Evolutionary conservation across 2,888 invertebrate species (phyloP).

Genomic region (Allacma fusca): DNA sequence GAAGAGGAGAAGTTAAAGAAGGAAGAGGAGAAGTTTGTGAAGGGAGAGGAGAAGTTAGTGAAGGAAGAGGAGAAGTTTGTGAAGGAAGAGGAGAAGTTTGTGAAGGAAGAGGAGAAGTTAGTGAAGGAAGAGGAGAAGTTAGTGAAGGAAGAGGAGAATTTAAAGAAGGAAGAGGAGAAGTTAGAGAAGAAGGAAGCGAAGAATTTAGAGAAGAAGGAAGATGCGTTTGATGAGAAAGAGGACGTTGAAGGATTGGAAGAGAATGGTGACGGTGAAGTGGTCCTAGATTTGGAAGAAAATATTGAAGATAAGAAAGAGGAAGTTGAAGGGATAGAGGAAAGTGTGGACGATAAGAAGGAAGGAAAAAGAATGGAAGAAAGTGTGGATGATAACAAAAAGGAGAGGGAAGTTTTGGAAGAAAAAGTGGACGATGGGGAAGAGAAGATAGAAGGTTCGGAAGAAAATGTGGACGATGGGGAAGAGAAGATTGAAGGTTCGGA

Average conservation of each 20-base stretch:
- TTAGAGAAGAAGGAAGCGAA: conserved; percentile 22
- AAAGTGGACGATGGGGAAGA: too few relatives aligned
- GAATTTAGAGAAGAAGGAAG: not conserved
- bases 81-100: too few relatives aligned
- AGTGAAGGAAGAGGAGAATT: not conserved
- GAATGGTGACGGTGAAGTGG: not conserved
- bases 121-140: too few relatives aligned
- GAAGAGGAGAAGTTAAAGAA: too few relatives aligned
- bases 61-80: too few relatives aligned
- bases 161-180: not conserved
- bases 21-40: too few relatives aligned
- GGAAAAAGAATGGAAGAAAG: not conserved
- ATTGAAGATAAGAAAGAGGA: not conserved
- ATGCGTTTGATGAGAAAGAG: conserved; percentile 29
- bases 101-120: too few relatives aligned
- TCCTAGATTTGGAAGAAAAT: conserved; percentile 14
- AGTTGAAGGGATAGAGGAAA: conserved; percentile 27
- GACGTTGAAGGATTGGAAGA: conserved; percentile 13
- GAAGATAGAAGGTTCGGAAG: too few relatives aligned
- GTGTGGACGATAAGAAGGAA: not conserved
- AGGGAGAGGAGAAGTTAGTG: too few relatives aligned
- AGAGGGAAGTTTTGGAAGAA: too few relatives aligned
- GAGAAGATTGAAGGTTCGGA: conserved; percentile 20
- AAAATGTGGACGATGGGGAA: conserved; percentile 40
- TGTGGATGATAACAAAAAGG: conserved; percentile 26